phyloP scores from a whole-genome alignment of 2,113 vertebrate genomes.

The Chamaea fasciata region DNA sequence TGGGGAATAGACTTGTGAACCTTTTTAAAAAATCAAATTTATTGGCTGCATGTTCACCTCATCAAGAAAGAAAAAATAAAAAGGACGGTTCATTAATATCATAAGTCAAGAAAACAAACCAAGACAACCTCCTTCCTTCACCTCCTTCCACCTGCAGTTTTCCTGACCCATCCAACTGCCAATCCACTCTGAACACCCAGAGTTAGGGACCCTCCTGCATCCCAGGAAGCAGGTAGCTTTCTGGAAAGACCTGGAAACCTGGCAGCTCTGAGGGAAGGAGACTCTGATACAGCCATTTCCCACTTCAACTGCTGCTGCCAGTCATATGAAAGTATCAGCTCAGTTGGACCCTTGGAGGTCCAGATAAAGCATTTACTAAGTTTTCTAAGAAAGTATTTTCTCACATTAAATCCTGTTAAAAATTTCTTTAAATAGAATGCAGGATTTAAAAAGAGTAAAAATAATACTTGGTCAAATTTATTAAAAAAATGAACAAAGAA shows the following conservation, averaged over 20 bases:
- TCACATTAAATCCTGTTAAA: background rate
- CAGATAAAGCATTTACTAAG: background rate
- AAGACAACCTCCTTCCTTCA: background rate
- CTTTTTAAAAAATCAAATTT: background rate
- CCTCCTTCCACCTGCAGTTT: background rate
- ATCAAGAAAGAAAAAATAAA: accelerated
- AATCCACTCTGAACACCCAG: accelerated
- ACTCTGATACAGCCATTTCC: background rate
- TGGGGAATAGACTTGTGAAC: background rate
- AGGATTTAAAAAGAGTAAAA: background rate
- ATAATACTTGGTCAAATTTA: background rate
- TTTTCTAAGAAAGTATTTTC: background rate
- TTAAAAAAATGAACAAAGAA: background rate
- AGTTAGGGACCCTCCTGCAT: background rate
- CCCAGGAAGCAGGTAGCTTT: background rate
- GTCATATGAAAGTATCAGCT: background rate
- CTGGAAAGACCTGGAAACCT: background rate
- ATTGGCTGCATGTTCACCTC: background rate
- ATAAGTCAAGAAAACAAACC: background rate
- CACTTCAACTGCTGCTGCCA: background rate
- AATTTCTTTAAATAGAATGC: background rate
- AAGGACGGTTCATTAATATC: background rate
- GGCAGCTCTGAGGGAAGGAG: background rate
- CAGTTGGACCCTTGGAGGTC: background rate
- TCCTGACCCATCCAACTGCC: background rate